These are phyloP conservation scores for Archips xylosteana DNA, from an alignment of 2,888 invertebrate species.

Conservation along the genomic window DNA sequence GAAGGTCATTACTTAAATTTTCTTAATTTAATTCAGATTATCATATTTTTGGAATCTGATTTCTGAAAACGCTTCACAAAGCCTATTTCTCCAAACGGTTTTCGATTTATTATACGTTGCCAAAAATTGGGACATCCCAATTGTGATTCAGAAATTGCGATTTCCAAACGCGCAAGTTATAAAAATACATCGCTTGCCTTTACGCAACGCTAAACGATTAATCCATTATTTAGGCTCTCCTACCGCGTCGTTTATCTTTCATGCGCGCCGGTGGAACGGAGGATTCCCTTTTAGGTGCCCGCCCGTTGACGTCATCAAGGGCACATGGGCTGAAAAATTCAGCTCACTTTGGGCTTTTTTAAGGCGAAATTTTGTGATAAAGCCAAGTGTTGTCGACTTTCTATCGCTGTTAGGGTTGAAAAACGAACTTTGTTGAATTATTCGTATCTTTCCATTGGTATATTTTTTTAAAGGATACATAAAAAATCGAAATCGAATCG, in stretches of 20 bases:
- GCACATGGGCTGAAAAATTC: conserved; percentile 29
- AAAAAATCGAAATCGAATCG: too few species aligned
- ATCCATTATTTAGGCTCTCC: conserved; percentile 37
- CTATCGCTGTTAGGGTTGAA: background rate
- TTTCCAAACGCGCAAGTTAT: conserved; percentile 7
- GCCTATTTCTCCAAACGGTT: too few species aligned
- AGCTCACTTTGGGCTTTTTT: conserved; percentile 3
- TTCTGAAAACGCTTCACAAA: too few species aligned
- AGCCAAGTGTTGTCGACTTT: background rate
- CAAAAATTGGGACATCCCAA: too few species aligned
- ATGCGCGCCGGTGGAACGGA: conserved; percentile 21
- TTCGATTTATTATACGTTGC: too few species aligned
- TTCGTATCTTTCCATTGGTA: too few species aligned
- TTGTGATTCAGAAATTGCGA: background rate
- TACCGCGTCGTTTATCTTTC: conserved; percentile 38
- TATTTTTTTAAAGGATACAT: too few species aligned
- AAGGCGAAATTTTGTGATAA: background rate
- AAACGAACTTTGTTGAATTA: background rate
- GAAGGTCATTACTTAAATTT: too few species aligned
- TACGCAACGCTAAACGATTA: conserved; percentile 24
- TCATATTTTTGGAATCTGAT: too few species aligned
- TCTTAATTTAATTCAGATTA: too few species aligned
- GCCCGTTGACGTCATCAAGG: conserved; percentile 34
- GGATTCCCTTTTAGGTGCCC: conserved; percentile 7
- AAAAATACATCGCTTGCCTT: conserved; percentile 14